These are phyloP conservation scores for Turritopsis rubra DNA, from an alignment of 30 jellyfish, hydroid and myxozoan species.

Conservation along the genomic window DNA sequence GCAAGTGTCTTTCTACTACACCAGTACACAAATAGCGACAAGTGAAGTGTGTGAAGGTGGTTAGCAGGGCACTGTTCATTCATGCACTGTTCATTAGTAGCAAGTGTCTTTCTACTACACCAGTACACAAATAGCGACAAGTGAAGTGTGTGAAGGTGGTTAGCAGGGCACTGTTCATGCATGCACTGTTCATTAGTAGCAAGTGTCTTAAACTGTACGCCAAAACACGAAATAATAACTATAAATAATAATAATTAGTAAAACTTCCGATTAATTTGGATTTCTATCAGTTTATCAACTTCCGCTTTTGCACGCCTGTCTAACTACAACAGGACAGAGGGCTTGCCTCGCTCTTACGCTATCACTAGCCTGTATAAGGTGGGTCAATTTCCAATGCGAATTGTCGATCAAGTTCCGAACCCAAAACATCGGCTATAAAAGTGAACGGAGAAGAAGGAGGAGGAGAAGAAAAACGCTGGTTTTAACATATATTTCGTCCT, in stretches of 20 bases:
- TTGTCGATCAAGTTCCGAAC: too few relatives aligned
- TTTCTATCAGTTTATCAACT: neutral
- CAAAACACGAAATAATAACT: neutral
- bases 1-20: too few relatives aligned
- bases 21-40: too few relatives aligned
- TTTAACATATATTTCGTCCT: too few relatives aligned
- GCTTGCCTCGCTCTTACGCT: neutral
- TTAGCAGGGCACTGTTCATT: too few relatives aligned
- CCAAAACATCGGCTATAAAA: neutral
- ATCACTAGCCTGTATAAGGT: neutral
- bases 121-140: too few relatives aligned
- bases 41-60: too few relatives aligned
- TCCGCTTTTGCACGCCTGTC: neutral
- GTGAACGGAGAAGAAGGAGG: too few relatives aligned
- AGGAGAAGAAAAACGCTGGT: neutral
- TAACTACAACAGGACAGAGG: neutral
- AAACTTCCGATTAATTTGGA: neutral
- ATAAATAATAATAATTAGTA: neutral
- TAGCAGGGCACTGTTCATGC: neutral
- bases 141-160: neutral
- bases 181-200: neutral
- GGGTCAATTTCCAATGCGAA: neutral
- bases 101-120: too few relatives aligned
- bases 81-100: too few relatives aligned
- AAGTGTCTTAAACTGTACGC: neutral